These are phyloP conservation scores for Amblyjoppa proteus DNA, from an alignment of 2,888 invertebrate species.

Conservation along the genomic window DNA sequence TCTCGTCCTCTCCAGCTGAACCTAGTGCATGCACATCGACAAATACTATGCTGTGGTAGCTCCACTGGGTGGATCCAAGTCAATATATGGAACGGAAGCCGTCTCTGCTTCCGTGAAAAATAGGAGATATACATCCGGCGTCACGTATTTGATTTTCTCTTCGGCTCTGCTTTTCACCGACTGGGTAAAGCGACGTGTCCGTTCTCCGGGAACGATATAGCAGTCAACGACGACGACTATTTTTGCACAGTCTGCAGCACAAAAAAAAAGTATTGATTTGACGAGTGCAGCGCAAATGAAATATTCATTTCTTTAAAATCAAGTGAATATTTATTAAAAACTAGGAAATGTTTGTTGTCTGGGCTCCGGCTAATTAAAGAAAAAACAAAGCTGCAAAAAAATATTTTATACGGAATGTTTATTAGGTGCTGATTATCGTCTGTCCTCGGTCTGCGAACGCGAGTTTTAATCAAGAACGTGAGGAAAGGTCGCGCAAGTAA, in stretches of 20 bases:
- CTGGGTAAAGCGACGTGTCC: slow-evolving; percentile 1
- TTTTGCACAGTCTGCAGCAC: not conserved
- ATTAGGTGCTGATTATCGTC: not conserved
- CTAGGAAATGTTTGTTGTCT: too few species aligned
- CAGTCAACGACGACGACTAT: not conserved
- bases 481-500: slow-evolving; percentile 10
- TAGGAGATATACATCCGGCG: not conserved
- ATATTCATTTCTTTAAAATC: too few species aligned
- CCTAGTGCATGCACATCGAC: not conserved
- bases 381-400: not conserved
- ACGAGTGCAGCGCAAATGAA: too few species aligned
- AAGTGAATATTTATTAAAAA: too few species aligned
- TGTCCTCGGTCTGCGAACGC: not conserved
- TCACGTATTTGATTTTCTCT: slow-evolving; percentile 30
- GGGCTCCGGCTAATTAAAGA: too few species aligned
- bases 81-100: slow-evolving; percentile 2
- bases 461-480: slow-evolving; percentile 12
- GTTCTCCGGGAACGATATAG: slow-evolving; percentile 1
- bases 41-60: not conserved
- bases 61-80: not conserved
- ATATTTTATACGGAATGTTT: not conserved
- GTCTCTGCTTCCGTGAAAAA: slow-evolving; percentile 8
- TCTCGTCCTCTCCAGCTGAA: not conserved
- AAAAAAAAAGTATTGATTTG: not conserved
- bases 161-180: not conserved